Conservation (phyloP, 2,113 vertebrate species). For the Oryzias celebensis region DNA sequence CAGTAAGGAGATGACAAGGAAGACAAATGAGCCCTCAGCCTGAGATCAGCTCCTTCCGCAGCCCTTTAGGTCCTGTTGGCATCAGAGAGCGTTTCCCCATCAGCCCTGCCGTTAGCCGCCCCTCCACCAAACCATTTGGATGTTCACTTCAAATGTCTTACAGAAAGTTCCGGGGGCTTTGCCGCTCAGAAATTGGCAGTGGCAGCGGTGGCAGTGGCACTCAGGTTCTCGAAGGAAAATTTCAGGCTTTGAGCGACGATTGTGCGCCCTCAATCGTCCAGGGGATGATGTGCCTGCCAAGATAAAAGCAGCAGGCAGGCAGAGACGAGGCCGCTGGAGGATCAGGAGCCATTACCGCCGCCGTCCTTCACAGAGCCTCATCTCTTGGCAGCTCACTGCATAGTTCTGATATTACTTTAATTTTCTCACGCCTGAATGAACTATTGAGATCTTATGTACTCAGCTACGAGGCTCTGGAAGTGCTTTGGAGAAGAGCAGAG, state of each 20-base stretch:
- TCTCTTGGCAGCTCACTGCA: slow-evolving; percentile 14
- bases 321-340: slow-evolving; percentile 25
- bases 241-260: slow-evolving; percentile 22
- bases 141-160: slow-evolving; percentile 10
- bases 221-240: slow-evolving; percentile 15
- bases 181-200: slow-evolving; percentile 17
- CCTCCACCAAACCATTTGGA: slow-evolving; percentile 26
- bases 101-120: slow-evolving; percentile 1
- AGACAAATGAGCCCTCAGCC: slow-evolving; percentile 30
- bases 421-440: slow-evolving; percentile 31
- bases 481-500: neutral
- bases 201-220: slow-evolving; percentile 28
- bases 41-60: slow-evolving; percentile 3
- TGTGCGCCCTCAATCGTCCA: slow-evolving; percentile 26
- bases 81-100: slow-evolving; percentile 2
- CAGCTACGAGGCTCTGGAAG: slow-evolving; percentile 1
- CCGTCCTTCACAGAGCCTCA: slow-evolving; percentile 27
- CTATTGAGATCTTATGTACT: slow-evolving; percentile 26
- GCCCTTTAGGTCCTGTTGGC: slow-evolving; percentile 3
- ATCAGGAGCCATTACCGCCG: slow-evolving; percentile 43
- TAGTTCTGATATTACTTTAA: slow-evolving; percentile 30
- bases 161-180: slow-evolving; percentile 6
- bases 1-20: slow-evolving; percentile 35
- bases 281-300: slow-evolving; percentile 33
- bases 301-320: slow-evolving; percentile 48